Base-by-base conservation (phyloP, 2,888 invertebrate genomes). In the Rotaria macrura region DNA sequence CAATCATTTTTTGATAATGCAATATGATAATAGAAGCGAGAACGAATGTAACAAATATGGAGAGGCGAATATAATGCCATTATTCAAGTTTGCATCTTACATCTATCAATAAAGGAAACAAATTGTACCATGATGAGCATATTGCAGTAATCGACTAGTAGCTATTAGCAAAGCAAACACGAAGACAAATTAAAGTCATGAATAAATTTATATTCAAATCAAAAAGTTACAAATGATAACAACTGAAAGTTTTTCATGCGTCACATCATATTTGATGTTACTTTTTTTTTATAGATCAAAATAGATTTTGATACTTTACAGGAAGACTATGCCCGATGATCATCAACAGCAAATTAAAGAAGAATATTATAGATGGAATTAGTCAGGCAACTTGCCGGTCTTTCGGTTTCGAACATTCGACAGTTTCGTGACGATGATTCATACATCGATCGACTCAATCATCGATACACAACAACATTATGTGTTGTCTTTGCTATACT, bases 401-500 rank as follows among this genome's bases (percentile, higher is more conserved):
- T 79, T 43, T 79, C 79, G 40, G 85, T 57, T 29, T 85, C 85
- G 38, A 84, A 84, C 72, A 25, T 85, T 38, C n/a, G 85, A 49
- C 57, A 57, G 14, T 83, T 85, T 47, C 79, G 85, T 38, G 85
- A 85, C 52, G 85, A 85, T 52, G 85, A 85, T 85, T 85, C 85
- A 20, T 84, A 85, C 40, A 57, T 85, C 0, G 85, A 85, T 85
- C 83, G 85, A 17, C 57, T 85, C 9, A 84, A 65, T 49, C 85
- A 85, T 49, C 57, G 85, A 49, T 85, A 85, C 52, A 85, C 85
- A 34, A 84, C 83, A 47, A 65, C 85, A 38, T 49, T 85, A 29
- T 85, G 85, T 72, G 85, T 85, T 40, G 57, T 85, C 29, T 85
- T 85, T 72, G 85, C 85, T 34, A 85, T 85, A 25, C 49, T 85